Evolutionary conservation across 2,113 vertebrate species (phyloP), one percentile per base, ranked within the genome.

Genomic region (Pseudorectes ferrugineus): DNA sequence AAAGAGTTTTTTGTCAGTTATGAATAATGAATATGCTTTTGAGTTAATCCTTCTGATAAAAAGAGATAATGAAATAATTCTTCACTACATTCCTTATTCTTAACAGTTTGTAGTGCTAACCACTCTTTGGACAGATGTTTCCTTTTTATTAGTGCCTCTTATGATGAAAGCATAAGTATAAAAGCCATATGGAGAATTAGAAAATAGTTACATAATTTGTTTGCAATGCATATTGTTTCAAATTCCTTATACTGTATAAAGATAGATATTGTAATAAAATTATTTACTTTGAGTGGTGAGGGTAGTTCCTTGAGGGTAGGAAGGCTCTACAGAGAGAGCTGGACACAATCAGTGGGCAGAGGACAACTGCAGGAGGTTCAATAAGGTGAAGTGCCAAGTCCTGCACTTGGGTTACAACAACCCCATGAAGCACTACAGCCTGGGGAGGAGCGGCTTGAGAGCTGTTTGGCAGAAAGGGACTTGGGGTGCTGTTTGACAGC

Each of bases 361-460:
- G 10, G 35, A 35, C 20, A 74, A 3, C 8, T 9, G 42, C 70
- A n/a, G 48, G 19, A 65, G 23, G 10, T 48, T 40, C 51, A 74
- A 5, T 5, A 31, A 21, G 35, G 16, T 3, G 0, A 29, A 21
- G 12, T 55, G 42, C 14, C 1, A 2, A 3, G 12, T 29, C 8
- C 59, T 75, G 71, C 51, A 17, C 49, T 65, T 40, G 49, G 35
- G 4, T 65, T 55, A 16, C n/a, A 65, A 5, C 19, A 40, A 29
- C 10, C 16, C 59, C 51, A 29, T 6, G 12, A 24, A 13, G n/a
- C 1, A 0, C 28, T 19, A 2, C 10, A 0, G 6, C 35, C 51
- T 57, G 24, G 31, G 20, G 35, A 48, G 16, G 22, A 35, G 43
- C 11, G 25, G 20, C 5, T 42, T 29, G 10, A 31, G 61, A 57